Conservation (phyloP, 2,888 invertebrate genomes). For the Polylopha cassiicola region DNA sequence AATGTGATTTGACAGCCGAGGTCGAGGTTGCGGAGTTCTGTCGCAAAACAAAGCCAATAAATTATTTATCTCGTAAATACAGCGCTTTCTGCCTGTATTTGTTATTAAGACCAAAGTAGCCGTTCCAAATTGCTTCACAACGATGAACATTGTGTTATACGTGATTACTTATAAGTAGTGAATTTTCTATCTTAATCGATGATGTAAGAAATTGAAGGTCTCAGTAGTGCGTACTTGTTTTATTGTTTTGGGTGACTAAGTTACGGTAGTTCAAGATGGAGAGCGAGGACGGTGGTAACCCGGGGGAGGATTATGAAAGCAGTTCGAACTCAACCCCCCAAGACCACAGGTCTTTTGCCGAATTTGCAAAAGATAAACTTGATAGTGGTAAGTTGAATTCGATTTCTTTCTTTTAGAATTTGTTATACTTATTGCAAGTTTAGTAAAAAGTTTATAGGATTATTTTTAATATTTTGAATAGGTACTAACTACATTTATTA, state of each 20-base stretch:
- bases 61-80: slow-evolving; percentile 38
- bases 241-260: slow-evolving; percentile 37
- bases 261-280: slow-evolving; percentile 46
- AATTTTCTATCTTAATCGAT: slow-evolving; percentile 57
- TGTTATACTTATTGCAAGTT: background rate
- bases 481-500: no score
- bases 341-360: slow-evolving; percentile 68
- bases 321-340: slow-evolving; percentile 69
- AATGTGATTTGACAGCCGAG: slow-evolving; percentile 44
- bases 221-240: slow-evolving; percentile 39
- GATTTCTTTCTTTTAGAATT: slow-evolving; percentile 2
- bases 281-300: slow-evolving; percentile 49
- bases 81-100: no score
- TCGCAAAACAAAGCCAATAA: slow-evolving; percentile 28
- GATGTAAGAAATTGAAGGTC: slow-evolving; percentile 72
- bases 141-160: slow-evolving; percentile 1
- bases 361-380: slow-evolving; percentile 70
- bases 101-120: no score
- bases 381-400: slow-evolving; percentile 57
- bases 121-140: background rate
- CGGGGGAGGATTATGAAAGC: slow-evolving; percentile 61
- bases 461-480: no score
- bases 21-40: slow-evolving; percentile 30
- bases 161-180: slow-evolving; percentile 17
- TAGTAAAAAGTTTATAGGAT: background rate